These are phyloP conservation scores for Hetaerina titia DNA, from an alignment of 2,888 invertebrate genomes.

Conservation along the genomic window DNA sequence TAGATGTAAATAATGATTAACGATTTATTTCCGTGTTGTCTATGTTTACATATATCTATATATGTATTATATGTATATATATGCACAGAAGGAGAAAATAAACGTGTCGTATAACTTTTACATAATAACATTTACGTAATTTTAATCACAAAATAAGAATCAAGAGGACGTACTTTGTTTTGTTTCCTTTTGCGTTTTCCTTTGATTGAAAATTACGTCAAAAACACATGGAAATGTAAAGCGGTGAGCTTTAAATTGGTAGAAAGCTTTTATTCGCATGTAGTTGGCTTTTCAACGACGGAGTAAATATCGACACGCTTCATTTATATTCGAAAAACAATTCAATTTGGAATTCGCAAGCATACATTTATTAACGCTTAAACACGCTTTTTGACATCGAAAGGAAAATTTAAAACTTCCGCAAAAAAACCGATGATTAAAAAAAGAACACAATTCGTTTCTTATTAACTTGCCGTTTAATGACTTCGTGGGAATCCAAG, in stretches of 20 bases:
- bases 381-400: not conserved
- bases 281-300: not conserved
- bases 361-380: not conserved
- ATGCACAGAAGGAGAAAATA: too few relatives aligned
- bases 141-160: too few relatives aligned
- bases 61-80: too few relatives aligned
- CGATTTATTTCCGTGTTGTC: too few relatives aligned
- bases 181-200: not conserved
- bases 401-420: not conserved
- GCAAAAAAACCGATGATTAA: not conserved
- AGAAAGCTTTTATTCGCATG: slow-evolving; percentile 24
- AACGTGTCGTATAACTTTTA: too few relatives aligned
- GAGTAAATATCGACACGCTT: not conserved
- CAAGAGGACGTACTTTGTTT: not conserved
- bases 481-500: not conserved
- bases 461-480: slow-evolving; percentile 31
- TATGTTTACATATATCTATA: too few relatives aligned
- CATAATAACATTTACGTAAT: too few relatives aligned
- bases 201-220: slow-evolving; percentile 10
- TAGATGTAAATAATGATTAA: too few relatives aligned
- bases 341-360: not conserved
- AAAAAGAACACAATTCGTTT: not conserved
- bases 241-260: not conserved
- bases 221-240: not conserved
- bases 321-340: slow-evolving; percentile 13